These are phyloP conservation scores for Sebastes hopkinsi DNA, from an alignment of 2,797 vertebrate genomes.

Conservation along the genomic window DNA sequence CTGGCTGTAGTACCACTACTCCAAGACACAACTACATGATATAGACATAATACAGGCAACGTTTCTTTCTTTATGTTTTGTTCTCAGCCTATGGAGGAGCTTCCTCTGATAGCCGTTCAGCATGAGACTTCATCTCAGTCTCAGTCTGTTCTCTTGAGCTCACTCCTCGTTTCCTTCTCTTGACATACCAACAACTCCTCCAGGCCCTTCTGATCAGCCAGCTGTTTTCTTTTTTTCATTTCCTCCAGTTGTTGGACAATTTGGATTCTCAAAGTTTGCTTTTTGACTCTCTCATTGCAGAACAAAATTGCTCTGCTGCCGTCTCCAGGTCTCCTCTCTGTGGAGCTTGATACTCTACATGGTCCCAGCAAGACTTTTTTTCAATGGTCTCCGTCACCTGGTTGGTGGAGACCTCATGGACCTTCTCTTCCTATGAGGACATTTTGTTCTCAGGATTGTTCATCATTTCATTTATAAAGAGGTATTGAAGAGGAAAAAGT, in stretches of 20 bases:
- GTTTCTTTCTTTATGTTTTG: not conserved
- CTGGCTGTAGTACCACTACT: not conserved
- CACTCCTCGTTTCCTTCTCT: not conserved
- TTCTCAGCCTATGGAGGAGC: not conserved
- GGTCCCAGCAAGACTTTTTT: not conserved
- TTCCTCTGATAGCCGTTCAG: accelerated
- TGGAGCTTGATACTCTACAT: not conserved
- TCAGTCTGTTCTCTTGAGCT: accelerated
- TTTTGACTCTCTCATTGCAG: not conserved
- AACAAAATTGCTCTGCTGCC: not conserved
- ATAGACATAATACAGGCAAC: not conserved
- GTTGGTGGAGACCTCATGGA: not conserved
- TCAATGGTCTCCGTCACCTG: not conserved
- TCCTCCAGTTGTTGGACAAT: not conserved
- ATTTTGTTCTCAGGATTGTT: not conserved
- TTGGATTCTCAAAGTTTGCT: not conserved
- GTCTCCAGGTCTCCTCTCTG: not conserved
- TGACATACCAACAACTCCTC: not conserved
- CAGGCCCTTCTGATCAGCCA: not conserved
- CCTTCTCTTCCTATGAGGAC: not conserved
- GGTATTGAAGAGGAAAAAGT: not conserved
- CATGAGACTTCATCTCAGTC: too few relatives aligned
- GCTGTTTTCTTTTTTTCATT: not conserved
- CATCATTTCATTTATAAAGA: not conserved
- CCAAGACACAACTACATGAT: not conserved